Conservation (phyloP, 2,888 invertebrate genomes). For the Xanthia togata region DNA sequence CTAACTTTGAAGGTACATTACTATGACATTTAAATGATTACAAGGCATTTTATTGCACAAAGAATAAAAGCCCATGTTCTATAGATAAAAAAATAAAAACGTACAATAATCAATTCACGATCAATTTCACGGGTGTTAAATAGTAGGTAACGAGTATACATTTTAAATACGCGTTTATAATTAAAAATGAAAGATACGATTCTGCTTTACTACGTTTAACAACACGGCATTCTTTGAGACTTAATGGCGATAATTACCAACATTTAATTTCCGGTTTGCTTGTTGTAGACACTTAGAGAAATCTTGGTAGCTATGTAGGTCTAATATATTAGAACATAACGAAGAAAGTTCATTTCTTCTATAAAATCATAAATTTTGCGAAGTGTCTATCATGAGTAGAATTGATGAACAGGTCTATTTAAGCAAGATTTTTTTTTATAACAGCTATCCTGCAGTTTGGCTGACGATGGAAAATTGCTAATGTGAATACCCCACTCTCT, state of each 20-base stretch:
- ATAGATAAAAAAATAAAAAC: neutral
- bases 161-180: neutral
- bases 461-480: neutral
- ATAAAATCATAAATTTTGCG: neutral
- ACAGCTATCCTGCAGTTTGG: neutral
- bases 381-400: neutral
- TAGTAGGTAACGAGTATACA: neutral
- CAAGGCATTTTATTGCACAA: neutral
- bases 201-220: constrained; percentile 12
- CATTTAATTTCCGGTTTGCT: constrained; percentile 37
- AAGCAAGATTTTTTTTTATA: neutral
- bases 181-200: constrained; percentile 4
- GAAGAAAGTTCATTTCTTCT: constrained; percentile 27
- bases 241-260: constrained; percentile 17
- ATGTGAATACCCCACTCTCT: neutral
- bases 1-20: neutral
- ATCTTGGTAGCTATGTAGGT: constrained; percentile 41
- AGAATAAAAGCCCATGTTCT: no score
- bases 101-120: neutral
- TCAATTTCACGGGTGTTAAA: constrained; percentile 17
- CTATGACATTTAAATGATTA: neutral
- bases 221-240: constrained; percentile 20
- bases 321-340: constrained; percentile 44
- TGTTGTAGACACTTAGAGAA: constrained; percentile 33
- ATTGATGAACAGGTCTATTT: neutral